A percentile compares a stretch with the other conserved stretches of the same genome.
Conservation (phyloP, 2,113 vertebrate species). For the Emydura subglobosa region DNA sequence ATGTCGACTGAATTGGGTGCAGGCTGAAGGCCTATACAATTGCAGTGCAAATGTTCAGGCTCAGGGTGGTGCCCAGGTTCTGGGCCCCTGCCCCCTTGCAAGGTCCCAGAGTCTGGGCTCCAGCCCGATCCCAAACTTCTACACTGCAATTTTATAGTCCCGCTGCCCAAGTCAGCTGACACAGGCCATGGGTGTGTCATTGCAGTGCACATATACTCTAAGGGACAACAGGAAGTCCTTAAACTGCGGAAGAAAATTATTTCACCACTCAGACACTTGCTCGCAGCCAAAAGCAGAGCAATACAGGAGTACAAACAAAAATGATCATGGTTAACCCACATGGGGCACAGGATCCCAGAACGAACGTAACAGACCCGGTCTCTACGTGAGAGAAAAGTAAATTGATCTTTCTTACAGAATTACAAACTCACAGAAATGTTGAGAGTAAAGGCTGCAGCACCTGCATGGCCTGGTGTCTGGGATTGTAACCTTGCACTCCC, state of each 20-base stretch:
- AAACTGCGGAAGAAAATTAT: neutral
- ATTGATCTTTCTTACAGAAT: neutral
- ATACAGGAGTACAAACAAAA: neutral
- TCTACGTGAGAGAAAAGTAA: too few species aligned
- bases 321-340: neutral
- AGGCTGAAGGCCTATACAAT: too few species aligned
- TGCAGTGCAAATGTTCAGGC: too few species aligned
- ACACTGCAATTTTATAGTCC: too few species aligned
- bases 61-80: too few species aligned
- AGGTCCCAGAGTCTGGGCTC: too few species aligned
- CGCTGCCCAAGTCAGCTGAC: too few species aligned
- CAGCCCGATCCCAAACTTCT: too few species aligned
- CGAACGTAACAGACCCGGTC: neutral
- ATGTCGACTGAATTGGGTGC: too few species aligned
- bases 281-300: neutral
- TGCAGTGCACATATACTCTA: too few species aligned
- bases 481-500: neutral
- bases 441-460: neutral
- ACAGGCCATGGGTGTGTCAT: too few species aligned
- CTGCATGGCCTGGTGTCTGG: neutral
- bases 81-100: too few species aligned
- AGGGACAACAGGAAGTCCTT: neutral
- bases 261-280: neutral
- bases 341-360: accelerated
- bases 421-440: neutral